These are phyloP conservation scores for Telenomus remus DNA, from an alignment of 1,140 invertebrate genomes.

Conservation along the genomic window DNA sequence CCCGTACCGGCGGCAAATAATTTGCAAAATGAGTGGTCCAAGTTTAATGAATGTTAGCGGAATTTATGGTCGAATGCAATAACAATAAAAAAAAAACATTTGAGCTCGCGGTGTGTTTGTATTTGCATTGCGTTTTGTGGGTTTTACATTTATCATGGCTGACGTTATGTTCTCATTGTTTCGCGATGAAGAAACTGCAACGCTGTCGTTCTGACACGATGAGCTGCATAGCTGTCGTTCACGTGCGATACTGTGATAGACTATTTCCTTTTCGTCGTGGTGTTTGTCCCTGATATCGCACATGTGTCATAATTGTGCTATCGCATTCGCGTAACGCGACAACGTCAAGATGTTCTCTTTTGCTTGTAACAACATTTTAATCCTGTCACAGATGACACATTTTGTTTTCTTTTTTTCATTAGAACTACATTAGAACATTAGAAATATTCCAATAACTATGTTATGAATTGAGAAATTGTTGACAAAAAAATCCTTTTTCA, in stretches of 20 bases:
- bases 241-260: constrained; percentile 33
- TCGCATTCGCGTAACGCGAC: constrained; percentile 7
- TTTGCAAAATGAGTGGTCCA: no score
- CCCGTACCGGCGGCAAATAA: no score
- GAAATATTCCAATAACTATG: no score
- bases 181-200: constrained; percentile 15
- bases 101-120: constrained; percentile 3
- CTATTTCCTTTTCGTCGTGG: constrained; percentile 26
- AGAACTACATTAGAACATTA: no score
- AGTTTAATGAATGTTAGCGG: no score
- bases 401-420: background rate
- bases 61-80: no score
- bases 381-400: background rate
- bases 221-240: constrained; percentile 16
- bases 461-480: no score
- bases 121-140: constrained; percentile 7
- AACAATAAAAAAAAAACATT: no score
- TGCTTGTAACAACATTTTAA: background rate
- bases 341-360: background rate
- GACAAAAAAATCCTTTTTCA: no score
- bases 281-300: constrained; percentile 15
- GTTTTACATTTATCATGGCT: constrained; percentile 20
- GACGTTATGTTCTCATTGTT: constrained; percentile 18
- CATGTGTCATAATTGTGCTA: constrained; percentile 24
- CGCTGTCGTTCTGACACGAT: constrained; percentile 10